Evolutionary conservation across 2,113 vertebrate species (phyloP).

Genomic region (Syngnathoides biaculeatus): DNA sequence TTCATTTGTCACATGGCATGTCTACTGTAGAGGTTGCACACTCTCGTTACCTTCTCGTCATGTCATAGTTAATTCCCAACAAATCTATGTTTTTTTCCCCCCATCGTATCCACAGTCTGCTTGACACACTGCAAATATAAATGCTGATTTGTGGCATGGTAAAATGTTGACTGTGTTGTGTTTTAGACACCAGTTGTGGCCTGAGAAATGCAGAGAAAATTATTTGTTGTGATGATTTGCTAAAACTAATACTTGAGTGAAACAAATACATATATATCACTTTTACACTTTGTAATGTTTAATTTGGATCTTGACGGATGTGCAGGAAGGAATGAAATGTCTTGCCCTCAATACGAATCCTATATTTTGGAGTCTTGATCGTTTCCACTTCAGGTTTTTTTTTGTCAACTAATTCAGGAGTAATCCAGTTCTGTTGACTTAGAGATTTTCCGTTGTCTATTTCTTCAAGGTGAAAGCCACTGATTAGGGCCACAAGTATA

Average conservation of each 20-base stretch:
- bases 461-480: neutral
- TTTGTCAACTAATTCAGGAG: neutral
- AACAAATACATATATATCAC: neutral
- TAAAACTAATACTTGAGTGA: neutral
- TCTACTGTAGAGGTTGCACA: constrained; percentile 1
- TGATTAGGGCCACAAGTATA: neutral
- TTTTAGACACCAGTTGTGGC: neutral
- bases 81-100: neutral
- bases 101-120: no score
- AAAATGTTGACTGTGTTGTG: neutral
- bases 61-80: neutral
- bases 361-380: neutral
- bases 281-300: neutral
- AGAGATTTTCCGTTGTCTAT: neutral
- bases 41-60: neutral
- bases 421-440: neutral
- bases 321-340: neutral
- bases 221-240: neutral
- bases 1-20: neutral
- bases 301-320: neutral
- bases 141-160: neutral
- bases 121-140: neutral
- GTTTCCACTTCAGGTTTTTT: no score
- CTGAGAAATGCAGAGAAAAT: neutral
- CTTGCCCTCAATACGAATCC: neutral